Evolutionary conservation across 1,140 invertebrate genomes (phyloP), one percentile per base, ranked within the genome.

Genomic region (Drosophila teissieri): DNA sequence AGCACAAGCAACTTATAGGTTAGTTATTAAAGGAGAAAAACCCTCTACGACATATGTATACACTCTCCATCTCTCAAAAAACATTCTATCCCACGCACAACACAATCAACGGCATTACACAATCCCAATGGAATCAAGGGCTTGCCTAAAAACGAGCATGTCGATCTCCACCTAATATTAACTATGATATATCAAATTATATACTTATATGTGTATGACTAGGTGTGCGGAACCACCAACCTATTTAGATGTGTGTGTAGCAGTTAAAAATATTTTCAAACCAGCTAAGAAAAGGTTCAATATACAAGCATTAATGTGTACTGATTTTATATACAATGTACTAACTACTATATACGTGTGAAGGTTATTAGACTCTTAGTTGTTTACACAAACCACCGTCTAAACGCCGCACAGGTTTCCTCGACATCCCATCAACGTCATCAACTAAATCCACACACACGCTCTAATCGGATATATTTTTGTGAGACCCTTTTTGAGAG

Each of bases 291-390:
- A 68, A 36, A 37, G 44, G 57, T 80, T 80, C 61, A 61, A 82
- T 83, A 81, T 81, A 82, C 67, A 80, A 81, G 55, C 54, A 80
- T 85, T 44, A 74, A 85, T 88, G 83, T 86, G 82, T 86, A 86
- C 82, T 86, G 77, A 89, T 80, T 84, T 89, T 89, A 88, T 88
- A 84, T 76, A 88, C 46, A 77, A 48, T 52, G 46, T 60, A 63
- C 48, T 72, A 70, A 51, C 53, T 52, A 61, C 49, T 58, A 73
- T 81, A 78, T 68, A 63, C 34, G 60, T 58, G 64, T 67, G 45
- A 49, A 72, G 44, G 68, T 15, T 37, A 72, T 73, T 77, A 63
- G 40, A 57, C 51, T 61, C 77, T 80, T 85, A 55, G 62, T 85
- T 84, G 46, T 76, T 63, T 76, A 79, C 70, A 77, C 65, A 39